Evolutionary conservation across 2,113 vertebrate species (phyloP).

Genomic region (Numida meleagris): DNA sequence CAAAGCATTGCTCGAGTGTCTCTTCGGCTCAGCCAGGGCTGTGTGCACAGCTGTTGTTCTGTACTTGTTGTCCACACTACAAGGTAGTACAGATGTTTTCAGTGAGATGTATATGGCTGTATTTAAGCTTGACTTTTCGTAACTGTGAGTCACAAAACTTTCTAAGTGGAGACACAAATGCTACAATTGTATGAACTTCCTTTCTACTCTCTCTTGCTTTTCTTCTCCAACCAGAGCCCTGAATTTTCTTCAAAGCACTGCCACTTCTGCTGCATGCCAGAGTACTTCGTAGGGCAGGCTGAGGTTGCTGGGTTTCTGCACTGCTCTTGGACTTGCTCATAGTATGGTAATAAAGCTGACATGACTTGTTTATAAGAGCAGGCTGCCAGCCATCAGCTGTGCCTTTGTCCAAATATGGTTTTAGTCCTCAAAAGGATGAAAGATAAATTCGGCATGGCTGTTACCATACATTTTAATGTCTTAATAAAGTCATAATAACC

Average conservation of each 20-base stretch:
- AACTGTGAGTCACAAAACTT: neutral
- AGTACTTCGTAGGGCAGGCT: neutral
- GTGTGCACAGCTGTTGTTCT: neutral
- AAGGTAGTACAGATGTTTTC: neutral
- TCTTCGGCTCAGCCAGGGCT: neutral
- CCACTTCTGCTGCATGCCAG: neutral
- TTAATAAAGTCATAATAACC: slow-evolving; percentile 26
- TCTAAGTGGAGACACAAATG: neutral
- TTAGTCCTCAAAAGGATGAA: slow-evolving; percentile 4
- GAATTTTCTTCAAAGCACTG: neutral
- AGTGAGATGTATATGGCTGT: neutral
- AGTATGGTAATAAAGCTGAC: neutral
- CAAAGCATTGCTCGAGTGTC: fast-evolving
- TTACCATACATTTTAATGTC: neutral
- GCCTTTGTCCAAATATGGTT: slow-evolving; percentile 48
- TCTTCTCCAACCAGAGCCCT: neutral
- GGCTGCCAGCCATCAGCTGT: neutral
- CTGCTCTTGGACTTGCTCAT: neutral
- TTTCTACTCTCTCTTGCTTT: neutral
- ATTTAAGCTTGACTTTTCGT: neutral
- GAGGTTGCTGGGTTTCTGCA: slow-evolving; percentile 6
- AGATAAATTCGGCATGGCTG: neutral
- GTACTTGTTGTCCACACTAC: neutral
- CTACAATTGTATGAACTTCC: neutral
- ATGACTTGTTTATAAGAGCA: neutral